These are phyloP conservation scores for Planococcus citri DNA, from an alignment of 1,140 invertebrate genomes.

Conservation along the genomic window DNA sequence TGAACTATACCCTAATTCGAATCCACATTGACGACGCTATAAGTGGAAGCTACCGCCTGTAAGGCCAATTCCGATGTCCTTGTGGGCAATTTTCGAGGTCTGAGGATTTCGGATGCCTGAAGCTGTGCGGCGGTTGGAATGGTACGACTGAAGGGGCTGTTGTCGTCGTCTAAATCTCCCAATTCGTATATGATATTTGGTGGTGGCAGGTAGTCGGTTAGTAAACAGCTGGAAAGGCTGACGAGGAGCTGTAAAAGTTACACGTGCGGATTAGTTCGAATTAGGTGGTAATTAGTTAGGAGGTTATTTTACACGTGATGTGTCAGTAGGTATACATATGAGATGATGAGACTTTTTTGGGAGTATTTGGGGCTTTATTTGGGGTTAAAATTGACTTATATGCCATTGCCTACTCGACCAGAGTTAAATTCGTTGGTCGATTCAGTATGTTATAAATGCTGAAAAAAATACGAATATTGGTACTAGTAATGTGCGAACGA, in stretches of 20 bases:
- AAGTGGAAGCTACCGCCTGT: not conserved
- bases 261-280: not conserved
- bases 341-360: not conserved
- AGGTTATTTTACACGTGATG: not conserved
- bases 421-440: not conserved
- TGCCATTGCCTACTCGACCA: too few relatives aligned
- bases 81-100: not conserved
- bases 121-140: not conserved
- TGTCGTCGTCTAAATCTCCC: not conserved
- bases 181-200: not conserved
- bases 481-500: not conserved
- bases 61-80: not conserved
- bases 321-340: not conserved
- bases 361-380: not conserved
- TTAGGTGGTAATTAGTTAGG: not conserved
- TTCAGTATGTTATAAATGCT: too few relatives aligned
- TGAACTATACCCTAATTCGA: not conserved
- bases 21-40: not conserved
- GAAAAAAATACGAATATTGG: not conserved
- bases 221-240: not conserved
- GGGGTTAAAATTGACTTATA: too few relatives aligned
- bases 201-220: not conserved
- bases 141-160: not conserved
- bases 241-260: not conserved
- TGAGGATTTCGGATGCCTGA: not conserved